Conservation (phyloP, 1,140 invertebrate genomes). For the Drosophila obscura region DNA sequence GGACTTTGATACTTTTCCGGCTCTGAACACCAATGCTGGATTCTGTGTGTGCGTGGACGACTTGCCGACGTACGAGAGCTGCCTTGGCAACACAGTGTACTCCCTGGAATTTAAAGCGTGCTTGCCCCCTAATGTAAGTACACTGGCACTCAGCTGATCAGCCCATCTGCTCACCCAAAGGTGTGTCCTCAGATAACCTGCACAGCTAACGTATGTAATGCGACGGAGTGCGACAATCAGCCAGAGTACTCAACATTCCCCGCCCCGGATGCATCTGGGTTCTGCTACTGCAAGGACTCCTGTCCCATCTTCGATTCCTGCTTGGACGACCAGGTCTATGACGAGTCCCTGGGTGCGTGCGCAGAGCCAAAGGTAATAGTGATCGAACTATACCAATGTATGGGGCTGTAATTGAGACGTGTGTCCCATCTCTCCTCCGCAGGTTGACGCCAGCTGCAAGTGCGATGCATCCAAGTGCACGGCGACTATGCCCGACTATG, state of each 20-base stretch:
- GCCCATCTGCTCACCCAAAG: neutral
- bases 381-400: no score
- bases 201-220: slow-evolving; percentile 23
- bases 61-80: slow-evolving; percentile 24
- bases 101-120: neutral
- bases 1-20: slow-evolving; percentile 41
- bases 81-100: slow-evolving; percentile 11
- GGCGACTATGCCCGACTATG: neutral
- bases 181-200: neutral
- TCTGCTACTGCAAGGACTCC: slow-evolving; percentile 38
- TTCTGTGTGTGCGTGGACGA: slow-evolving; percentile 61
- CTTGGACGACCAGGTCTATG: neutral
- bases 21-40: slow-evolving; percentile 33
- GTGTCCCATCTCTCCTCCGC: no score
- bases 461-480: slow-evolving; percentile 42
- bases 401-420: no score
- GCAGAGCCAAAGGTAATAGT: slow-evolving; percentile 23
- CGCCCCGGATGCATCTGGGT: neutral
- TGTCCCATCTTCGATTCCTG: slow-evolving; percentile 26
- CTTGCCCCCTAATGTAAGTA: slow-evolving; percentile 19
- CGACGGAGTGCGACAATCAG: neutral
- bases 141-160: no score
- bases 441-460: slow-evolving; percentile 12
- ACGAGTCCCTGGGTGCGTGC: slow-evolving; percentile 10
- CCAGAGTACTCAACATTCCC: slow-evolving; percentile 6